phyloP scores from a whole-genome alignment of 1,140 invertebrate species.

The Monochamus saltuarius region DNA sequence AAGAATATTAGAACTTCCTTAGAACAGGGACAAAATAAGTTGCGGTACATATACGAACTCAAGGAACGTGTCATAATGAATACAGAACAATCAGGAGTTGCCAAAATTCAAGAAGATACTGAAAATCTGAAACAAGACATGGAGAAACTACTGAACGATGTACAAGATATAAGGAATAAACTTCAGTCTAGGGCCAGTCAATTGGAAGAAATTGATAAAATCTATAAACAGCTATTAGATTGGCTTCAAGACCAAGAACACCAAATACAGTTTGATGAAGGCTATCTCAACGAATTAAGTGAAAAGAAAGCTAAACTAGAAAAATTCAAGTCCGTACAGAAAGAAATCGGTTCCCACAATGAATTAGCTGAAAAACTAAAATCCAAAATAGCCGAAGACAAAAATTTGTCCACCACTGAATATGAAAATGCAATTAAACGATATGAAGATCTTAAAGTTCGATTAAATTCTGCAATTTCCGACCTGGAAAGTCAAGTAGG shows the following conservation, averaged over 20 bases:
- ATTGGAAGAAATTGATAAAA: conserved; percentile 83
- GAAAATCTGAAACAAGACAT: conserved; percentile 86
- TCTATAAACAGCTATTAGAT: conserved; percentile 74
- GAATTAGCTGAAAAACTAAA: conserved; percentile 75
- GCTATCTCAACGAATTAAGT: conserved; percentile 77
- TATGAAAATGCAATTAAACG: conserved; percentile 69
- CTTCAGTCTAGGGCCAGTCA: conserved; percentile 68
- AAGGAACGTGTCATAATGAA: conserved; percentile 92
- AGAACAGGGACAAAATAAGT: conserved; percentile 88
- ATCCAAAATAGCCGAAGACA: conserved; percentile 64
- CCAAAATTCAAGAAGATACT: conserved; percentile 86
- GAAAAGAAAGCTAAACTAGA: conserved; percentile 87
- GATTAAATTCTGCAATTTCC: conserved; percentile 64
- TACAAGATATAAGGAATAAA: conserved; percentile 75
- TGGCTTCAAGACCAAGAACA: conserved; percentile 85
- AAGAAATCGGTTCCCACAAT: conserved; percentile 74
- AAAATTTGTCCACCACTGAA: conserved; percentile 64
- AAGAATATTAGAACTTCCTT: conserved; percentile 81
- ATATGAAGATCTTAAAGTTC: conserved; percentile 68
- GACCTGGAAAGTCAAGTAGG: conserved; percentile 78
- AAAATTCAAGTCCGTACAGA: conserved; percentile 75
- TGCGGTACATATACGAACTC: conserved; percentile 84
- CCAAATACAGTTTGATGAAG: conserved; percentile 73
- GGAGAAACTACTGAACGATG: conserved; percentile 78
- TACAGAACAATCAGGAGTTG: conserved; percentile 81